Evolutionary conservation across 2,113 vertebrate genomes (phyloP).

Genomic region (Apaloderma vittatum): DNA sequence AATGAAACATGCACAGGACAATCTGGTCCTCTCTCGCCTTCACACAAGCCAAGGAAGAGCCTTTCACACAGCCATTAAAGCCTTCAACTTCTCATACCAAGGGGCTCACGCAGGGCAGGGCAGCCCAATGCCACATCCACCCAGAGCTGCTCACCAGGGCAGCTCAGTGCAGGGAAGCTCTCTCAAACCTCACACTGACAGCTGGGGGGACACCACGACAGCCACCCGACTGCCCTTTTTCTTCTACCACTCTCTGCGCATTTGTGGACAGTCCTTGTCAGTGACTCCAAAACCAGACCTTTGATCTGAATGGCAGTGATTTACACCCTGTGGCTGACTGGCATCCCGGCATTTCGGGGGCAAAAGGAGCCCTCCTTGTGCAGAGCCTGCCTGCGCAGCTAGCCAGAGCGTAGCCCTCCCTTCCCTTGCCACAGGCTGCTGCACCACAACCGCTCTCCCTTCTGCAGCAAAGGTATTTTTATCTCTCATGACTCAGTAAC

Average conservation of each 20-base stretch:
- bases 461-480: conserved; percentile 63
- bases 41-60: not conserved
- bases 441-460: not conserved
- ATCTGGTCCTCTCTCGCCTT: not conserved
- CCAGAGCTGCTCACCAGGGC: not conserved
- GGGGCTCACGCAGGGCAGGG: not conserved
- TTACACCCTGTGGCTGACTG: accelerated
- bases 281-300: not conserved
- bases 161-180: not conserved
- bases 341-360: accelerated
- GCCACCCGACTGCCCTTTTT: not conserved
- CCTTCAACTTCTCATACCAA: accelerated
- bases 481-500: conserved; percentile 61
- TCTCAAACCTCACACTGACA: not conserved
- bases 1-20: not conserved
- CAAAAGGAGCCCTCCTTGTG: accelerated
- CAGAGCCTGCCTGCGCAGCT: not conserved
- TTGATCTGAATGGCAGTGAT: not conserved
- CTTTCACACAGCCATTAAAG: not conserved
- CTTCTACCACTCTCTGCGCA: not conserved
- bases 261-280: not conserved
- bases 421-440: not conserved
- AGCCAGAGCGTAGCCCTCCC: not conserved
- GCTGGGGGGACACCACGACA: accelerated
- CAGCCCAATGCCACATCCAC: accelerated